Conservation (phyloP, 2,113 vertebrate genomes). For the Elephantulus edwardii region DNA sequence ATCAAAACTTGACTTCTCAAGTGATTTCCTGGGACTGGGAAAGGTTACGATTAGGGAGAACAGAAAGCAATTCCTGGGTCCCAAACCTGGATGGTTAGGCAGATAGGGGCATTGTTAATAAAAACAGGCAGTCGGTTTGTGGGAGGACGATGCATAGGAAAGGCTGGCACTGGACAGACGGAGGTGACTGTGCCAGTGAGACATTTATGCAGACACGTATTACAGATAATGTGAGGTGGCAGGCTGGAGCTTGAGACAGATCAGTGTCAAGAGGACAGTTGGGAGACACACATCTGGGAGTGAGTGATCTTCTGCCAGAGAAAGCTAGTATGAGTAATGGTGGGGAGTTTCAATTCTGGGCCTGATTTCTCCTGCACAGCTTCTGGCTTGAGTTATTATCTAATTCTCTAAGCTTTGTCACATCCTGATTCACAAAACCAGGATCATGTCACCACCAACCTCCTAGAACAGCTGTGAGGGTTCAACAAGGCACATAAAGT, state of each 20-base stretch:
- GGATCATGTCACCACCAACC: background rate
- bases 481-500: background rate
- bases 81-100: background rate
- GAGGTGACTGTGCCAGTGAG: background rate
- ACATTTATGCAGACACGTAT: background rate
- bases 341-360: background rate
- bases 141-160: background rate
- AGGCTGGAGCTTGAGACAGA: background rate
- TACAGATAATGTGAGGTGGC: background rate
- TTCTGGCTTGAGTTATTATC: background rate
- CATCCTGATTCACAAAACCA: background rate
- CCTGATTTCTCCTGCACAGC: background rate
- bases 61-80: background rate
- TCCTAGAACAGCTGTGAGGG: background rate
- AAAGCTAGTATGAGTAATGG: background rate
- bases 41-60: background rate
- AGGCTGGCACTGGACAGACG: constrained; percentile 7
- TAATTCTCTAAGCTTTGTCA: background rate
- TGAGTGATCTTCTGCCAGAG: background rate
- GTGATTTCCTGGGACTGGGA: background rate
- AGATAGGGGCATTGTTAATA: background rate
- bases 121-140: background rate
- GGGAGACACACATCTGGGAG: background rate
- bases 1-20: background rate
- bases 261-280: background rate